Evolutionary conservation across 2,888 invertebrate genomes (phyloP).

Genomic region (Xanthorhoe spadicearia): DNA sequence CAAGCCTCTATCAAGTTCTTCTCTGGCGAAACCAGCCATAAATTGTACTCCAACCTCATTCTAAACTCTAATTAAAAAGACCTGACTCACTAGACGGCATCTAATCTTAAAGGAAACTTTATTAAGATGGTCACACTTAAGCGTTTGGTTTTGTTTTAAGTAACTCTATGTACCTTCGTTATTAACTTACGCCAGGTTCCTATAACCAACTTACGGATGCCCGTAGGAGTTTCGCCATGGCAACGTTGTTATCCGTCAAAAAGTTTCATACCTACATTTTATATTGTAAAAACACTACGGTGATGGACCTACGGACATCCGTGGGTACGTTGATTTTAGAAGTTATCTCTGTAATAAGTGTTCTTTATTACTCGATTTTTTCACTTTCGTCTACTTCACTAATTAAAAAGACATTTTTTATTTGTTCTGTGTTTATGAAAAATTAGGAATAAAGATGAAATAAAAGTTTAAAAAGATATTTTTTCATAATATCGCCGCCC

Average conservation of each 20-base stretch:
- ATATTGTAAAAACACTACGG: too few species aligned
- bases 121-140: background rate
- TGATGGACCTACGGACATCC: too few species aligned
- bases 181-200: too few species aligned
- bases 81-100: background rate
- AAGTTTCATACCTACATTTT: too few species aligned
- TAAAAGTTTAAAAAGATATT: background rate
- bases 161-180: background rate
- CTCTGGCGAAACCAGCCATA: background rate
- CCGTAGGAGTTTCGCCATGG: too few species aligned
- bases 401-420: background rate
- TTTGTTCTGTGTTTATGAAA: too few species aligned
- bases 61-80: conserved; percentile 16
- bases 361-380: background rate
- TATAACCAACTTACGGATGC: too few species aligned
- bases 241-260: too few species aligned
- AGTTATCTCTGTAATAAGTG: too few species aligned
- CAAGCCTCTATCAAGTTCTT: conserved; percentile 1
- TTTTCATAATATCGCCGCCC: too few species aligned
- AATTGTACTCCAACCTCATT: conserved; percentile 3
- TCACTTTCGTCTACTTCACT: background rate
- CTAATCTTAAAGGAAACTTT: conserved; percentile 21
- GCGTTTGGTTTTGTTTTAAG: background rate
- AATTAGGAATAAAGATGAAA: too few species aligned
- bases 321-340: too few species aligned